Percentiles rank a stretch among this genome's conserved stretches.
Evolutionary conservation across 1,140 invertebrate genomes (phyloP).

Genomic region (Drosophila lini): DNA sequence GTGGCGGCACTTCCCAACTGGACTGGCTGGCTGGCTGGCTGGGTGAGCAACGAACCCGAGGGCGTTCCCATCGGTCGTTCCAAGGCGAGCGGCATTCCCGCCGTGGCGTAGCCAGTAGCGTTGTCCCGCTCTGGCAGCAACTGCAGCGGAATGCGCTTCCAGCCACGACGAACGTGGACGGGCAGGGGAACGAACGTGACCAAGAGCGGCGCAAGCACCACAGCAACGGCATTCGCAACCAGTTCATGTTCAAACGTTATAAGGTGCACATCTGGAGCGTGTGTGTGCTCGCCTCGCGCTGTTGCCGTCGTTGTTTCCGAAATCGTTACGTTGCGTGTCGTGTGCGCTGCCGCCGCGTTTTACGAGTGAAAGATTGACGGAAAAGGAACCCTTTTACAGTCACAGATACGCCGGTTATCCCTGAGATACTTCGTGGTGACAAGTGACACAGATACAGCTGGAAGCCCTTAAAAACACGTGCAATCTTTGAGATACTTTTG

Average conservation of each 20-base stretch:
- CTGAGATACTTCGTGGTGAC: slow-evolving; percentile 3
- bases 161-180: slow-evolving; percentile 2
- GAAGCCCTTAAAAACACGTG: not conserved
- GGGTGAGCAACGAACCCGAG: slow-evolving; percentile 22
- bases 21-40: slow-evolving; percentile 13
- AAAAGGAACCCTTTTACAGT: slow-evolving; percentile 11
- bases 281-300: slow-evolving; percentile 34
- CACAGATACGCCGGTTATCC: slow-evolving; percentile 2
- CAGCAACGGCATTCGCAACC: slow-evolving; percentile 77
- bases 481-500: slow-evolving; percentile 13
- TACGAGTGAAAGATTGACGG: slow-evolving; percentile 17
- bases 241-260: slow-evolving; percentile 80
- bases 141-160: slow-evolving; percentile 71
- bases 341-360: slow-evolving; percentile 50
- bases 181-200: slow-evolving; percentile 49
- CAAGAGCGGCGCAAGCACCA: slow-evolving; percentile 16
- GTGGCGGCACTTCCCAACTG: slow-evolving; percentile 9
- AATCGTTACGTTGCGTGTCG: slow-evolving; percentile 36
- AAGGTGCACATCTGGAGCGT: slow-evolving; percentile 74
- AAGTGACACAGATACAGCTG: slow-evolving; percentile 27
- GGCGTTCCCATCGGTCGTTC: slow-evolving; percentile 49
- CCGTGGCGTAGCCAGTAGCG: slow-evolving; percentile 16
- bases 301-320: slow-evolving; percentile 41
- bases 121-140: slow-evolving; percentile 52
- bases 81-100: slow-evolving; percentile 41